Base-by-base conservation (phyloP, 2,113 vertebrate genomes). In the Zapornia atra region DNA sequence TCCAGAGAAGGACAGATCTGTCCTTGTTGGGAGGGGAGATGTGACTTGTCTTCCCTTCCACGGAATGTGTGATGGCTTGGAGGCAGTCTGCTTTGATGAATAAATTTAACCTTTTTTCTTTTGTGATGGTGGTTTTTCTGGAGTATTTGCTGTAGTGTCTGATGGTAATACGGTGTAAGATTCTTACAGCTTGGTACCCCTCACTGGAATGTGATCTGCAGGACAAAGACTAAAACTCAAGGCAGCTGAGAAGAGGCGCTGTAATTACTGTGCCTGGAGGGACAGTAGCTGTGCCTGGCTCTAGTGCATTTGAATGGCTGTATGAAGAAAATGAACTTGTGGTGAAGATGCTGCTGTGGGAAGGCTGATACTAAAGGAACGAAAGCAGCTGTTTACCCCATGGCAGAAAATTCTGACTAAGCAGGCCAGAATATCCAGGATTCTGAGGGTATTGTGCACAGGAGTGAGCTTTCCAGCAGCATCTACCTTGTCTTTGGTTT, bases 21-120 rank as follows among this genome's bases (percentile, higher is more conserved):
- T 2, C 6, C 3, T 12, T 78, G 14, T 69, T 54, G 22, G 26
- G 34, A 65, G 22, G 25, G n/a, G 18, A 36, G 6, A 18, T 53
- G 72, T 38, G 24, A 71, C 33, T 57, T 72, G 44, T 25, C 38
- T 82, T 88, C 44, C 10, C 24, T n/a, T 78, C 53, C 16, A 3
- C 29, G 17, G 44, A 68, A 54, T 48, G n/a, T 59, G 22, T 50
- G 51, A 17, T 65, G 33, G 15, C 60, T 90, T 0, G 1, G 44
- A 86, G 50, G 50, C 46, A 29, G 24, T 50, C 66, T 70, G 42
- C 36, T 77, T 61, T 63, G 10, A 53, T 73, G 38, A 90, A 89
- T 84, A 88, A 92, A 91, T 78, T 14, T 12, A n/a, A 63, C 36
- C 57, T 88, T 56, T 56, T 92, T 83, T 28, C 14, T 59, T 79